Evolutionary conservation across 2,888 invertebrate species (phyloP).

Genomic region (Acronicta aceris): DNA sequence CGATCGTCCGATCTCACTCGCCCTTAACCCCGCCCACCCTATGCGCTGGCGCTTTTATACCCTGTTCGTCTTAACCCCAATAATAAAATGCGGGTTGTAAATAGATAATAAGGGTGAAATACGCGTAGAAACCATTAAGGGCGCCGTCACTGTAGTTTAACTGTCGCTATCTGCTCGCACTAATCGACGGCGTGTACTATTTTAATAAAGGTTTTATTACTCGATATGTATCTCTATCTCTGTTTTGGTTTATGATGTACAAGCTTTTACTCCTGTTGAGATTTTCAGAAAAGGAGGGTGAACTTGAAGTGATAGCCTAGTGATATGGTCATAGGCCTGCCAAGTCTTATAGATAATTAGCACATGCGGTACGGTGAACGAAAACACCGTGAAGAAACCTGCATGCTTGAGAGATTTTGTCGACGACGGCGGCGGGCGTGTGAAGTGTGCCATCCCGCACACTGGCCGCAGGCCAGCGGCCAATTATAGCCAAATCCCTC

Average conservation of each 20-base stretch:
- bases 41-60: constrained; percentile 76
- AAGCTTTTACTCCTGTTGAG: constrained; percentile 11
- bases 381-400: no score
- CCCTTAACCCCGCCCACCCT: constrained; percentile 76
- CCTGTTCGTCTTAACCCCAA: constrained; percentile 86
- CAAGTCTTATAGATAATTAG: no score
- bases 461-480: no score
- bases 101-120: constrained; percentile 88
- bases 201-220: constrained; percentile 77
- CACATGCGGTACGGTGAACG: no score
- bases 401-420: no score
- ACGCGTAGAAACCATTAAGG: constrained; percentile 83
- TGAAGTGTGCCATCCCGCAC: no score
- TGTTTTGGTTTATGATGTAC: constrained; percentile 45
- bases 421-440: no score
- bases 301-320: no score
- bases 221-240: constrained; percentile 50
- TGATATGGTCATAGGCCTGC: no score
- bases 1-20: constrained; percentile 82
- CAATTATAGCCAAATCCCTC: no score
- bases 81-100: constrained; percentile 89
- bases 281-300: background rate
- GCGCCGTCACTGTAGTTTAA: constrained; percentile 80
- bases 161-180: constrained; percentile 74
- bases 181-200: constrained; percentile 78